A percentile compares a stretch with the other conserved stretches of the same genome.
Conservation (phyloP, 2,888 invertebrate species). For the Cryptocephalus primarius region DNA sequence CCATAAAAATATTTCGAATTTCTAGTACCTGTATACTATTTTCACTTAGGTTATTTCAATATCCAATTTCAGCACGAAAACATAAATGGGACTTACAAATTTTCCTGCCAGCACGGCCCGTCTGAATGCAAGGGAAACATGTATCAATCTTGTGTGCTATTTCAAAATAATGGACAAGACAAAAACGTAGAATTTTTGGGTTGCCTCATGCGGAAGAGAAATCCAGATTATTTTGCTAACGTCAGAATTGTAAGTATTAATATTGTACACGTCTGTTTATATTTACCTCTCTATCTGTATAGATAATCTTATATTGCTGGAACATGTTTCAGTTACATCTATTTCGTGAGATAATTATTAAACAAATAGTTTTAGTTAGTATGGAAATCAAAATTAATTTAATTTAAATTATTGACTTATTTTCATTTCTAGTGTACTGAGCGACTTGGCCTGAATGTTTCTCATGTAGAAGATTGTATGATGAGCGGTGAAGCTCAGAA, state of each 20-base stretch:
- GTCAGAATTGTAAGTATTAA: constrained; percentile 13
- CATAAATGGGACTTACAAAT: constrained; percentile 24
- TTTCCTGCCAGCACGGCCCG: constrained; percentile 42
- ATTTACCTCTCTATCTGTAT: too few species aligned
- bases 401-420: too few species aligned
- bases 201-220: constrained; percentile 33
- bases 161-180: constrained; percentile 24
- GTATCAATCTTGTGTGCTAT: constrained; percentile 40
- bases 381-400: too few species aligned
- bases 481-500: constrained; percentile 7
- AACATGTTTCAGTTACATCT: too few species aligned
- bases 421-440: constrained; percentile 9
- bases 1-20: background rate
- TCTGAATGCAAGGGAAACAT: constrained; percentile 42
- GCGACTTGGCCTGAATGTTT: constrained; percentile 3
- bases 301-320: too few species aligned
- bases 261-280: too few species aligned
- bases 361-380: background rate
- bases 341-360: background rate
- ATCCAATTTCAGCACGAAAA: constrained; percentile 9
- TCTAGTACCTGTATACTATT: too few species aligned
- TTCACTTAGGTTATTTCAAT: background rate
- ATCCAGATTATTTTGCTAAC: constrained; percentile 12
- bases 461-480: constrained; percentile 5
- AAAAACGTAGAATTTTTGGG: constrained; percentile 26